Conservation (phyloP, 2,113 vertebrate species). For the Triplophysa dalaica region DNA sequence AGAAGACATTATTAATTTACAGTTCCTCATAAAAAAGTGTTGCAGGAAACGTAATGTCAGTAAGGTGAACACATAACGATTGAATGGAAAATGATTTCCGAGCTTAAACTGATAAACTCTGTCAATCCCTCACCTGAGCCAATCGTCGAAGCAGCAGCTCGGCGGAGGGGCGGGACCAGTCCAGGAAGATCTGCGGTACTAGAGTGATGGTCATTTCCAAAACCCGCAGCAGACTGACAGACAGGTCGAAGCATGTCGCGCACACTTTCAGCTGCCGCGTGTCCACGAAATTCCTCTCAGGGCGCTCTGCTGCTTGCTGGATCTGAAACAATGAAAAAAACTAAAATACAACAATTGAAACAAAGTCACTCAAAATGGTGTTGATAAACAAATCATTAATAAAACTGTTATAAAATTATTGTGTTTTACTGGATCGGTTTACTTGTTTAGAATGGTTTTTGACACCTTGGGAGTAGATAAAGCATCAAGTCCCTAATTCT, state of each 20-base stretch:
- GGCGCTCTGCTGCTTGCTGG: conserved; percentile 95
- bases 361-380: not conserved
- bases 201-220: conserved; percentile 95
- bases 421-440: no score
- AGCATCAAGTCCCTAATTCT: no score
- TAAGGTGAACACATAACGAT: no score
- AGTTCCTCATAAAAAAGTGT: no score
- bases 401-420: no score
- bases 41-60: no score
- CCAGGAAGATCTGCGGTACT: conserved; percentile 92
- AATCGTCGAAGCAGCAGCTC: conserved; percentile 92
- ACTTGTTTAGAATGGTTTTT: no score
- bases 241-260: conserved; percentile 97
- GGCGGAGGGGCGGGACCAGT: conserved; percentile 88
- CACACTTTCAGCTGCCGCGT: conserved; percentile 97
- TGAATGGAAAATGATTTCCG: no score
- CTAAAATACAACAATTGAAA: not conserved
- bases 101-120: no score
- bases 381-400: no score
- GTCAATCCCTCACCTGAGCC: conserved; percentile 81
- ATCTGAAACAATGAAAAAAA: conserved; percentile 74
- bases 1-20: no score
- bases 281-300: conserved; percentile 96
- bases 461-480: no score
- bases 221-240: conserved; percentile 92